phyloP scores from a whole-genome alignment of 35 echinoderm and acorn worm genomes.

The Chiridota heheva region DNA sequence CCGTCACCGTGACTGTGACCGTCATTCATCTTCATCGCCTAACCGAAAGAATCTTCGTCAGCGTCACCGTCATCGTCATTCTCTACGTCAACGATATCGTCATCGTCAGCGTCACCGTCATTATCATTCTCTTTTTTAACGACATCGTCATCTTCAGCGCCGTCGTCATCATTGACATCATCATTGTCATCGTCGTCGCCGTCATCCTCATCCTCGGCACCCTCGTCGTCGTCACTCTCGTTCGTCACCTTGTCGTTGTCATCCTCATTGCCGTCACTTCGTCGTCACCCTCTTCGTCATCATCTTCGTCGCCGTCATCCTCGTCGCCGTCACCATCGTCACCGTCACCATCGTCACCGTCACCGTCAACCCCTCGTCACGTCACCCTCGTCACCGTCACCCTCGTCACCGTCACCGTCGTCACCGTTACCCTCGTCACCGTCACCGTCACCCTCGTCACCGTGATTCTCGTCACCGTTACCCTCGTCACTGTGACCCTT shows the following conservation, averaged over 20 bases:
- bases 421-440: neutral
- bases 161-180: neutral
- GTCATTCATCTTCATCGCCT: neutral
- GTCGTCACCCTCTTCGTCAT: neutral
- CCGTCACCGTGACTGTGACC: neutral
- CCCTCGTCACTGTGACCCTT: neutral
- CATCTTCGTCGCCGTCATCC: too few species aligned
- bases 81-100: neutral
- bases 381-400: slow-evolving; percentile 12
- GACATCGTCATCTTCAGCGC: neutral
- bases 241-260: neutral
- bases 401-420: slow-evolving; percentile 2
- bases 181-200: too few species aligned
- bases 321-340: too few species aligned
- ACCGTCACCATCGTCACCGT: slow-evolving; percentile 9
- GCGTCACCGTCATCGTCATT: neutral
- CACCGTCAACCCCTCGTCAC: neutral
- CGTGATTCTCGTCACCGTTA: slow-evolving; percentile 7
- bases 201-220: neutral
- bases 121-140: neutral
- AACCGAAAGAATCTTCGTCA: neutral
- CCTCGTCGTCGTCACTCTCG: neutral
- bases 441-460: neutral
- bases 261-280: slow-evolving; percentile 1
- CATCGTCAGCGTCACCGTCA: neutral